Base-by-base conservation (phyloP, 2,797 vertebrate genomes). In the Oreochromis grahami region DNA sequence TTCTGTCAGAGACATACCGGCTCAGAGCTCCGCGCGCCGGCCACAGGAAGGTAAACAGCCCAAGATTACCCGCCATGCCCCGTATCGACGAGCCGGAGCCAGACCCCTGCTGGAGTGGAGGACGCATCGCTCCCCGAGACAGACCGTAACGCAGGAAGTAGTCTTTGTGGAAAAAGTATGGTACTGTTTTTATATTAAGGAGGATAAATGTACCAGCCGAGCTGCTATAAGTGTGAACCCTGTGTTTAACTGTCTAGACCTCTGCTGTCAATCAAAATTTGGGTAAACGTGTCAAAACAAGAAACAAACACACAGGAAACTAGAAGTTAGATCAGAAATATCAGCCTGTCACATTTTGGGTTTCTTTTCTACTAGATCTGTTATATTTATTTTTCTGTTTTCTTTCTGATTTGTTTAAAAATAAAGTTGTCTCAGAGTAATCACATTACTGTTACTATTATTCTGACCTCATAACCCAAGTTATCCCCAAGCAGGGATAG, bases 51-150 rank as follows among this genome's bases (percentile, higher is more conserved):
- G 50, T 86, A 81, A 89, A 87, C 76, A 83, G 24, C 14, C 2
- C 24, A 7, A 8, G 17, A 4, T 26, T 26, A 21, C 0, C 41
- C 3, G 36, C 6, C 4, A 7, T 1, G 9, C 15, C 9, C 43
- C 77, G 52, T 45, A 55, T 82, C 76, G 78, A 13, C 1, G 32
- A 32, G 45, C 55, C 1, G 12, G 6, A 82, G 36, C 5, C 14
- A 21, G 76, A 74, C 24, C 76, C 78, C 89, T 88, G 70, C 41
- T 78, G 90, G 86, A 72, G 21, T 0, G 82, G 84, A 85, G 60
- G 78, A 36, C 1, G 17, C 19, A 74, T 65, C 12, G 5, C 58
- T 63, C n/a, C 32, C 1, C 6, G 4, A 63, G 32, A 36, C 10
- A n/a, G 3, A 13, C 52, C 5, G 1, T 7, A 63, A 0, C 32